phyloP scores from a whole-genome alignment of 2,888 invertebrate species.

The Phengaris arion region DNA sequence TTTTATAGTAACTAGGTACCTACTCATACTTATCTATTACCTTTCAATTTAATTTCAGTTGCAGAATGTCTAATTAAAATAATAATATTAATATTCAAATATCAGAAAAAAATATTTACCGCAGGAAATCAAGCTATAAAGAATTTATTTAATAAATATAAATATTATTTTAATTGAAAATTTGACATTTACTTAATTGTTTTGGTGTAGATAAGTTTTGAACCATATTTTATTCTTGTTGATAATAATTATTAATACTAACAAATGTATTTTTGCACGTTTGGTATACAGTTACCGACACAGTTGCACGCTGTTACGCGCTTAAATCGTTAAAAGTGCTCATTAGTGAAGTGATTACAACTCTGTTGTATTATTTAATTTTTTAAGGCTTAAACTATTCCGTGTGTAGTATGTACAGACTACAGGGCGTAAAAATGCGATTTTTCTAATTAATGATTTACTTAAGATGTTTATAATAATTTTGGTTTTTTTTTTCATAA shows the following conservation, averaged over 20 bases:
- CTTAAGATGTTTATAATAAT: too few relatives aligned
- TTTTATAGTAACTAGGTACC: too few relatives aligned
- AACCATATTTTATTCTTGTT: neutral
- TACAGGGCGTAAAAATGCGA: constrained; percentile 18
- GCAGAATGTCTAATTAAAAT: too few relatives aligned
- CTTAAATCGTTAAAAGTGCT: neutral
- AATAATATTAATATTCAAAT: too few relatives aligned
- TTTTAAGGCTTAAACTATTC: neutral
- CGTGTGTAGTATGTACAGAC: neutral
- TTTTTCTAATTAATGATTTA: neutral
- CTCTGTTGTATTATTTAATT: neutral
- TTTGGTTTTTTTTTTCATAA: too few relatives aligned
- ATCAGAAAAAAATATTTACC: too few relatives aligned
- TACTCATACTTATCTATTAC: too few relatives aligned
- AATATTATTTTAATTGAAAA: too few relatives aligned
- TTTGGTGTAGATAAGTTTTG: neutral
- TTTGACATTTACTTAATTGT: too few relatives aligned
- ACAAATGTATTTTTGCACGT: constrained; percentile 1
- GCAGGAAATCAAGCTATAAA: too few relatives aligned
- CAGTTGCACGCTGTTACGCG: neutral
- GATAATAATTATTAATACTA: neutral
- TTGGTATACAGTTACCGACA: neutral
- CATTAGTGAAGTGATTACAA: constrained; percentile 7
- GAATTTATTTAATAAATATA: too few relatives aligned
- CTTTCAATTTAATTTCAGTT: too few relatives aligned